These are phyloP conservation scores for Morpho achilles DNA, from an alignment of 2,888 invertebrate genomes.

Conservation along the genomic window DNA sequence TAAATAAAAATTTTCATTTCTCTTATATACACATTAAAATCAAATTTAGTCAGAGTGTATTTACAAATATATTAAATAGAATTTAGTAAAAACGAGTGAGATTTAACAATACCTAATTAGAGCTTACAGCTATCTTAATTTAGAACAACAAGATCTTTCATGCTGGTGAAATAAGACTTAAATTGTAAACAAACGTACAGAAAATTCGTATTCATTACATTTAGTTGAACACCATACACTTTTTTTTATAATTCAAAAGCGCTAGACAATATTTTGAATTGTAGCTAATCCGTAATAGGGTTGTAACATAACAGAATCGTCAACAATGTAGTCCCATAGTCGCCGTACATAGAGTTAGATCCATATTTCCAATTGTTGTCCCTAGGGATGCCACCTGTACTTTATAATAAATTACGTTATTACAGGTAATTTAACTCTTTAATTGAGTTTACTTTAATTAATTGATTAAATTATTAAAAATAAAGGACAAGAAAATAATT, in stretches of 20 bases:
- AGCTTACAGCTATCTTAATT: conserved; percentile 62
- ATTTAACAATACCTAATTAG: conserved; percentile 73
- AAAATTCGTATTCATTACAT: conserved; percentile 52
- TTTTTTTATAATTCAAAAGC: conserved; percentile 36
- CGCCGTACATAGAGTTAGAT: conserved; percentile 3
- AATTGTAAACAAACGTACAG: conserved; percentile 49
- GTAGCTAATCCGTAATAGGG: conserved; percentile 38
- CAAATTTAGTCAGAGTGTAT: conserved; percentile 78
- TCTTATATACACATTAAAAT: conserved; percentile 79
- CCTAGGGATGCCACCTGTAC: no score
- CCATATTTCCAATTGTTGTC: no score
- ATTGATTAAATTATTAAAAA: no score
- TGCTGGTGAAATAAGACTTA: conserved; percentile 63
- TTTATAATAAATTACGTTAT: no score
- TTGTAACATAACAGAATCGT: conserved; percentile 39
- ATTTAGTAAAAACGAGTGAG: conserved; percentile 80
- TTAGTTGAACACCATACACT: conserved; percentile 50
- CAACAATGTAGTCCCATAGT: conserved; percentile 40
- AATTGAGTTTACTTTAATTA: no score
- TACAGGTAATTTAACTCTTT: no score
- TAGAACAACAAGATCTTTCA: conserved; percentile 77
- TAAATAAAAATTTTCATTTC: conserved; percentile 73
- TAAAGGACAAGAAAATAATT: no score
- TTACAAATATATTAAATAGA: conserved; percentile 80
- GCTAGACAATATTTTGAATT: conserved; percentile 43